Evolutionary conservation across 2,888 invertebrate species (phyloP).

Genomic region (Yponomeuta malinellus): DNA sequence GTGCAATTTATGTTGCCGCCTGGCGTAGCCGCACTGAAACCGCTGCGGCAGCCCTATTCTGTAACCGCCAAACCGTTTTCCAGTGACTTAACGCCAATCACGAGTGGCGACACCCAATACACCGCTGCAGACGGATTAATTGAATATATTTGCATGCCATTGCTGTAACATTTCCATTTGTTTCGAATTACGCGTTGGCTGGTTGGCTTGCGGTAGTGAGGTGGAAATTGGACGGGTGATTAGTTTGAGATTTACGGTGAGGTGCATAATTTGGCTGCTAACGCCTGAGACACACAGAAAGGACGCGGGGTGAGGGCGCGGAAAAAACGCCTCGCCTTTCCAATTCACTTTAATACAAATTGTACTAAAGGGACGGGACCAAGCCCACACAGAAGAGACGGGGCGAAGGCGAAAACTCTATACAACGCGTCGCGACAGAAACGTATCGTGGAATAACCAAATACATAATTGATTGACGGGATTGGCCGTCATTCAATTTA

Average conservation of each 20-base stretch:
- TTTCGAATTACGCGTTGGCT: slow-evolving; percentile 49
- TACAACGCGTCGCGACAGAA: too few species aligned
- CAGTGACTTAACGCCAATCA: slow-evolving; percentile 69
- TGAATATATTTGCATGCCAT: slow-evolving; percentile 73
- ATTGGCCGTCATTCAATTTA: too few species aligned
- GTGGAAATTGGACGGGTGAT: slow-evolving; percentile 16
- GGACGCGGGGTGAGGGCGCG: too few species aligned
- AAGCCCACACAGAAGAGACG: too few species aligned
- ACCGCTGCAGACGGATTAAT: slow-evolving; percentile 64
- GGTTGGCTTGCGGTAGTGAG: slow-evolving; percentile 18
- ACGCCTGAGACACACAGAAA: background rate
- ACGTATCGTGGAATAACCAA: too few species aligned
- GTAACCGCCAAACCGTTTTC: slow-evolving; percentile 53
- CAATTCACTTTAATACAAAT: background rate
- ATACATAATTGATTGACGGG: too few species aligned
- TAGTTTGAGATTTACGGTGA: slow-evolving; percentile 9
- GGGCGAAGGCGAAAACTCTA: too few species aligned
- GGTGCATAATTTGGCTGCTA: background rate
- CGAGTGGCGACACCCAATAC: slow-evolving; percentile 66
- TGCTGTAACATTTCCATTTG: slow-evolving; percentile 64
- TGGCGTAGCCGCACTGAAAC: background rate
- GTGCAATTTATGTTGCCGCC: background rate
- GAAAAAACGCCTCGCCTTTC: too few species aligned
- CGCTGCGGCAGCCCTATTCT: slow-evolving; percentile 36
- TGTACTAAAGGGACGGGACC: too few species aligned